A percentile compares a stretch with the other conserved stretches of the same genome.
Conservation (phyloP, 2,797 vertebrate genomes). For the Mallotus villosus region DNA sequence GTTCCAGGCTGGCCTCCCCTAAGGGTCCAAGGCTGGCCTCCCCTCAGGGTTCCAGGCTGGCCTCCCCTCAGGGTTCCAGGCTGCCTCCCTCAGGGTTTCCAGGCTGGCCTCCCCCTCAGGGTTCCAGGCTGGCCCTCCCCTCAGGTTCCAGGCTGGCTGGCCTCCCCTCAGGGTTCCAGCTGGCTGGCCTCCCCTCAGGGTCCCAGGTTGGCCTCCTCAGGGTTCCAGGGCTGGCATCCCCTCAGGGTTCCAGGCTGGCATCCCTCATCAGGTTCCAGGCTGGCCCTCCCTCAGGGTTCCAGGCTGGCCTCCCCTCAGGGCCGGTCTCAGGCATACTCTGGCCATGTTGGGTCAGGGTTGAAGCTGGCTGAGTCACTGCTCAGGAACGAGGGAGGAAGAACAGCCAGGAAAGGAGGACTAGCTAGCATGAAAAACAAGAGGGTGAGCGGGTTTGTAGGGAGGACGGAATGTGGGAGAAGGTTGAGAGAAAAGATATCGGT, state of each 20-base stretch:
- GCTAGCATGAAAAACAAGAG: no score
- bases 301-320: neutral
- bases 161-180: neutral
- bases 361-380: conserved; percentile 10
- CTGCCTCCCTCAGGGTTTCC: no score
- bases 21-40: neutral
- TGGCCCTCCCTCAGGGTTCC: neutral
- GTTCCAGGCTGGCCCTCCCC: neutral
- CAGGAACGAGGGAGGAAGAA: conserved; percentile 1
- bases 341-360: neutral
- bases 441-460: no score
- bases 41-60: no score
- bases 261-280: no score
- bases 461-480: no score
- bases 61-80: neutral
- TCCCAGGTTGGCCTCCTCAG: no score
- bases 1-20: no score
- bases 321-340: neutral
- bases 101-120: neutral
- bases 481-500: no score
- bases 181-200: neutral
- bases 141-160: neutral
- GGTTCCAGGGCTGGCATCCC: no score
- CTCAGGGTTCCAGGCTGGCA: neutral
- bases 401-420: no score